A percentile compares a stretch with the other conserved stretches of the same genome.
Evolutionary conservation across 2,888 invertebrate genomes (phyloP).

Genomic region (Orthosia cruda): DNA sequence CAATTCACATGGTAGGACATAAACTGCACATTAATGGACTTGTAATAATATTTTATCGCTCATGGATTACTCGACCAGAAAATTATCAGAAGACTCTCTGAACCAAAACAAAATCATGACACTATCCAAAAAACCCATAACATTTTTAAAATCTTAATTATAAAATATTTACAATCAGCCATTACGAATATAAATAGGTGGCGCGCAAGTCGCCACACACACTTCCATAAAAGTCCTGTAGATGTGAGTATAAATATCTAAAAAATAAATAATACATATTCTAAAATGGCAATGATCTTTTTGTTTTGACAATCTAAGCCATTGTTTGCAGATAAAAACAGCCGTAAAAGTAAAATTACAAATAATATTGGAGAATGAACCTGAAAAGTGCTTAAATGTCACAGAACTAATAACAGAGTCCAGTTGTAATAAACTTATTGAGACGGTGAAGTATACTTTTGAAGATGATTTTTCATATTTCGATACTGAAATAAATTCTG

Average conservation of each 20-base stretch:
- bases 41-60: too few relatives aligned
- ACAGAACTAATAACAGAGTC: background rate
- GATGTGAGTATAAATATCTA: background rate
- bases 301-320: background rate
- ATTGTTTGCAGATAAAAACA: slow-evolving; percentile 1
- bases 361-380: background rate
- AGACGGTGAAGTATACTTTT: background rate
- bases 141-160: background rate
- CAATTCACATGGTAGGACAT: too few relatives aligned
- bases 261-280: background rate
- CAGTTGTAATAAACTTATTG: too few relatives aligned
- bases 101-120: too few relatives aligned
- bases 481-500: background rate
- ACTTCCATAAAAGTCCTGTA: background rate
- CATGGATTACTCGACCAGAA: too few relatives aligned
- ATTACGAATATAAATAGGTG: background rate
- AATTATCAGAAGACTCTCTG: too few relatives aligned
- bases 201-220: background rate
- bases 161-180: background rate
- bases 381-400: background rate
- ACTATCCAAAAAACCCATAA: too few relatives aligned
- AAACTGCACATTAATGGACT: too few relatives aligned
- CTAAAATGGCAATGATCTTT: too few relatives aligned
- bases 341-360: background rate
- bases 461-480: background rate